Base-by-base conservation (phyloP, 2,797 vertebrate species). In the Falco biarmicus region DNA sequence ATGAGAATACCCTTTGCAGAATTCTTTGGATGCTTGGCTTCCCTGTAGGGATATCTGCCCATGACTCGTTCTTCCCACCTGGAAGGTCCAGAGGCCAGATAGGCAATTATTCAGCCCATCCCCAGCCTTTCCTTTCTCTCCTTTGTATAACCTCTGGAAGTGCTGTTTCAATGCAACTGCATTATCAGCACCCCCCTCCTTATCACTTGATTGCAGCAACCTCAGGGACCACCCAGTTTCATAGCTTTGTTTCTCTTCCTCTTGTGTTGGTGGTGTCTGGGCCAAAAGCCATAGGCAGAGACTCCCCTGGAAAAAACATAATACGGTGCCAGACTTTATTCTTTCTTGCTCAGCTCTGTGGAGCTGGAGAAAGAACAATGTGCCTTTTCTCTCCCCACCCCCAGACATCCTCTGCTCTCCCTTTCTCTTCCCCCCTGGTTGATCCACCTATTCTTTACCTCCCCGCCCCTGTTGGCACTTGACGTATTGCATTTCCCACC, bases 181-280 rank as follows among this genome's bases (percentile, higher is more conserved):
- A 34, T 90, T 96, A 91, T 85, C 89, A 70, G 59, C 63, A 65
- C 41, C 61, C 43, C 41, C 29, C 66, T 96, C 76, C 90, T 96
- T 94, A 93, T 95, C 95, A 70, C 54, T 85, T 53, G 54, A 86
- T 75, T 87, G 69, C 89, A 96, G 92, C 69, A 79, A 41, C 73
- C 78, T 89, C 43, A 41, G 81, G 87, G 92, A 87, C 82, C 92
- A 81, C 93, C 93, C 78, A 76, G 5, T 94, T 93, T 96, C 88
- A 47, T 59, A 69, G 82, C 93, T 95, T 95, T 97, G 93, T 96
- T 97, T 96, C 85, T 91, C 85, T 95, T 96, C 68, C 73, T 90
- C 66, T 96, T 93, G 32, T 43, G 51, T 71, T 81, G 89, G 65
- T 63, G 87, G 81, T 76, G 73, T 95, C 95, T 96, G 94, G 61